These are phyloP conservation scores for Lemur catta DNA, from an alignment of 2,797 vertebrate species.

Conservation along the genomic window DNA sequence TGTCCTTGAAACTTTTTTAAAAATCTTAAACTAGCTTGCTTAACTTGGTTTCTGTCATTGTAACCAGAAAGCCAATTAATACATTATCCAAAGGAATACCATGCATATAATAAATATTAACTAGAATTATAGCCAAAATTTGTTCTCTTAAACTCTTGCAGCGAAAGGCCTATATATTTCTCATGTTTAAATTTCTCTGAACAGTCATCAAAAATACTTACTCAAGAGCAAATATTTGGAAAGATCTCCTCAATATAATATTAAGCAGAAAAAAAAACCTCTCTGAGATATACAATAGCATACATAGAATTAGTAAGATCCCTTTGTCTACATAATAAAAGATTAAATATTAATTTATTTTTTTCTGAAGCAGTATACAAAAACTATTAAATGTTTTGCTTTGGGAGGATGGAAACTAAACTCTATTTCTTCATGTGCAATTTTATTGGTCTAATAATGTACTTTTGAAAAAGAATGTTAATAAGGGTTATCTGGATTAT, in stretches of 20 bases:
- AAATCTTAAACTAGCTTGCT: background rate
- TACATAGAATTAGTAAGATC: background rate
- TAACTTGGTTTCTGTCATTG: background rate
- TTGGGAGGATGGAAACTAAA: slow-evolving; percentile 13
- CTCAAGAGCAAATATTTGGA: background rate
- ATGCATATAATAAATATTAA: slow-evolving; percentile 28
- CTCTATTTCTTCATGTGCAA: background rate
- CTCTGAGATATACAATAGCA: background rate
- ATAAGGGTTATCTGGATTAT: background rate
- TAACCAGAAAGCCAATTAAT: background rate
- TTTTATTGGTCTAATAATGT: background rate
- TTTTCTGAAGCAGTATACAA: background rate
- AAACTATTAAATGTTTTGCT: background rate
- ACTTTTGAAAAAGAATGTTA: background rate
- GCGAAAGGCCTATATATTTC: background rate
- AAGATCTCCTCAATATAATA: background rate
- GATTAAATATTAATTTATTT: background rate
- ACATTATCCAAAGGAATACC: background rate
- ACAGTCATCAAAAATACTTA: slow-evolving; percentile 5
- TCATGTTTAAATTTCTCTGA: slow-evolving; percentile 11
- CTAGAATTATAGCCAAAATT: background rate
- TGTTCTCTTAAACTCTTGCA: background rate
- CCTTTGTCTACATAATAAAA: background rate
- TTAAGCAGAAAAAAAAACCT: background rate
- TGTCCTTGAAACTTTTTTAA: background rate